Percentiles rank a stretch among this genome's conserved stretches.
Evolutionary conservation across 2,113 vertebrate genomes (phyloP).

Genomic region (Platichthys stellatus): DNA sequence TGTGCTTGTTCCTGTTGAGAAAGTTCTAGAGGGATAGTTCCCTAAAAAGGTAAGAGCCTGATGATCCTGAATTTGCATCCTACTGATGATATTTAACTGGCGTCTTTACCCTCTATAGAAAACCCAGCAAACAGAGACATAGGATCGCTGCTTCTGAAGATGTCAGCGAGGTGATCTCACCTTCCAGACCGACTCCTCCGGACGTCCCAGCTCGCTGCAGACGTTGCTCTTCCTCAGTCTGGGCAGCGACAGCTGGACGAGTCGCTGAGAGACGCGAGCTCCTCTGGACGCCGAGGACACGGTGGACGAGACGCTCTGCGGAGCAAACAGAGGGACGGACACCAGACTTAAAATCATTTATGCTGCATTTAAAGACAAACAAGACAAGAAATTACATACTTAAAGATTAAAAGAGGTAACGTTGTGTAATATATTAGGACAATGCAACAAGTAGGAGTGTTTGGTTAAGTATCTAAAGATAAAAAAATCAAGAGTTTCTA

Average conservation of each 20-base stretch:
- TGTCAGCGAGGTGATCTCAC: constrained; percentile 51
- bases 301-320: constrained; percentile 48
- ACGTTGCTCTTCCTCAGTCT: constrained; percentile 56
- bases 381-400: no score
- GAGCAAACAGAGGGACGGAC: no score
- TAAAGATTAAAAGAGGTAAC: no score
- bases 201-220: constrained; percentile 54
- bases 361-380: no score
- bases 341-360: no score
- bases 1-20: not conserved
- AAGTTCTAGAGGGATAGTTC: not conserved
- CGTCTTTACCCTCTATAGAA: not conserved
- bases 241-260: constrained; percentile 72
- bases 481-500: no score
- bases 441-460: no score
- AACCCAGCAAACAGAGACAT: no score
- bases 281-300: constrained; percentile 53
- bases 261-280: constrained; percentile 42
- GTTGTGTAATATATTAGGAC: no score
- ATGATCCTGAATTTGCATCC: not conserved
- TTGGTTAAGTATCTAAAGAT: no score
- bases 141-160: no score
- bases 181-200: constrained; percentile 72
- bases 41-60: no score
- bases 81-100: not conserved